Evolutionary conservation across 1,140 invertebrate species (phyloP), one percentile per base, ranked within the genome.

Genomic region (Atta texana): DNA sequence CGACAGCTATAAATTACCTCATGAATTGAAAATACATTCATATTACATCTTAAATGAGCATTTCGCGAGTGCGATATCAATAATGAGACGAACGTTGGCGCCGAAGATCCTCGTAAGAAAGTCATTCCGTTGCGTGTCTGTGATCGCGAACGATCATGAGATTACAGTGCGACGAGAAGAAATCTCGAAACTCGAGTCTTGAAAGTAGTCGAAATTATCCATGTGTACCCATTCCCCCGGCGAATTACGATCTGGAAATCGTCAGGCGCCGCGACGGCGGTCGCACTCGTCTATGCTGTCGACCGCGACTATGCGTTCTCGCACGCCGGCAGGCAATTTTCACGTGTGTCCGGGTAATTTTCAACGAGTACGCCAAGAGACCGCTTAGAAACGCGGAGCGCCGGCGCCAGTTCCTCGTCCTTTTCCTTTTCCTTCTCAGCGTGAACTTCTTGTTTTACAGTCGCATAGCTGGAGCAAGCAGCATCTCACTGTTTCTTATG

Each of bases 281-380:
- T 75, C 59, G 53, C 68, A 51, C 63, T 84, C 74, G 86, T 66
- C 74, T 72, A n/a, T 14, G 24, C 63, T 66, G 68, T 88, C 74
- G 82, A 6, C 75, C 39, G 71, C 28, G 84, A 74, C 44, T 49
- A 49, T n/a, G n/a, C n/a, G n/a, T 18, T 34, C 71, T 49, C 53
- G 63, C 76, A 49, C 86, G 76, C 76, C 85, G 87, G 18, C 85
- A 76, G 85, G 90, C 87, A 91, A 91, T 92, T 92, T 92, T 92
- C 89, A 92, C 91, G 91, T 87, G 89, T 86, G 86, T 91, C 81
- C 88, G 78, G 85, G 81, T 92, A 91, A 92, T 92, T 92, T 91
- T 91, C 86, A 90, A 87, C 88, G 68, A 81, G 82, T 86, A 34
- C 51, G 66, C 12, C 82, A 28, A 53, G 44, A 84, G 85, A n/a